These are phyloP conservation scores for Bos javanicus DNA, from an alignment of 2,113 vertebrate genomes.

Conservation along the genomic window DNA sequence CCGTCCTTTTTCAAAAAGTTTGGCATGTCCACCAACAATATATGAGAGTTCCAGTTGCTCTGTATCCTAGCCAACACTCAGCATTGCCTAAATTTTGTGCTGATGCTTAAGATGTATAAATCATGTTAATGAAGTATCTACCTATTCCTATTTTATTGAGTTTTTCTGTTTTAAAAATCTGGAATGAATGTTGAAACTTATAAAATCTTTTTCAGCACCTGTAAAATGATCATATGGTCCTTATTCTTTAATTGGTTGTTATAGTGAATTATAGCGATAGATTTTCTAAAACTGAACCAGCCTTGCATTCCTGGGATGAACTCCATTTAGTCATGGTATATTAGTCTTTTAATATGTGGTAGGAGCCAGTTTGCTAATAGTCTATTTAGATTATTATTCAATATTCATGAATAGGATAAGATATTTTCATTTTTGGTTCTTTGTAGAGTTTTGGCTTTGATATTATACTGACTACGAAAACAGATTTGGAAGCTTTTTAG, in stretches of 20 bases:
- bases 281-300: not conserved
- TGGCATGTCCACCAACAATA: not conserved
- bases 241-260: not conserved
- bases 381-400: not conserved
- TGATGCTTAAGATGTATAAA: not conserved
- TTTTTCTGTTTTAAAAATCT: slow-evolving; percentile 36
- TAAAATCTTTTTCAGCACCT: not conserved
- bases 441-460: not conserved
- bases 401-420: not conserved
- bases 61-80: not conserved
- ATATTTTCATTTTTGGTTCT: not conserved
- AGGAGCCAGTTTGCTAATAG: not conserved
- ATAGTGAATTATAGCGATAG: not conserved
- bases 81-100: not conserved
- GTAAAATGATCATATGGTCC: not conserved
- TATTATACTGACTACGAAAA: not conserved
- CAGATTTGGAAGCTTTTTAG: not conserved
- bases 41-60: not conserved
- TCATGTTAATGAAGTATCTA: not conserved
- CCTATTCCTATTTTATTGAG: not conserved
- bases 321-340: not conserved
- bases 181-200: not conserved
- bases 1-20: not conserved
- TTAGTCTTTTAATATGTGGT: not conserved
- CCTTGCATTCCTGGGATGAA: slow-evolving; percentile 18